Evolutionary conservation across 2,888 invertebrate genomes (phyloP).

Genomic region (Petrolisthes cinctipes): DNA sequence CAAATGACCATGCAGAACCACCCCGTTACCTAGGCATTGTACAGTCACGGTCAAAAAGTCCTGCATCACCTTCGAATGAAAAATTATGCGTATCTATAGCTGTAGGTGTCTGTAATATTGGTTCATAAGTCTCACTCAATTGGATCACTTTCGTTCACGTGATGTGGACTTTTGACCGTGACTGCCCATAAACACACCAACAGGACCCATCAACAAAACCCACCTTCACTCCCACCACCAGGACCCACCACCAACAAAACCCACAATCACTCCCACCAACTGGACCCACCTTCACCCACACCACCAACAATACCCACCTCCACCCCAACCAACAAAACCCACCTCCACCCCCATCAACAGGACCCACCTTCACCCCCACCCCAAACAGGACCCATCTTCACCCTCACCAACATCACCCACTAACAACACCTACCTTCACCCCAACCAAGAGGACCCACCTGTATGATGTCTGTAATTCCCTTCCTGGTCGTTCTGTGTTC

Average conservation of each 20-base stretch:
- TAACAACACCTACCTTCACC: background rate
- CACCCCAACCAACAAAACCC: background rate
- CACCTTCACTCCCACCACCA: too few relatives aligned
- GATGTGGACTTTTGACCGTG: too few relatives aligned
- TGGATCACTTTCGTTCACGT: too few relatives aligned
- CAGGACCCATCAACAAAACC: too few relatives aligned
- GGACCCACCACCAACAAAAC: background rate
- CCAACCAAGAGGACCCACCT: slow-evolving; percentile 13
- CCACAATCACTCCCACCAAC: background rate
- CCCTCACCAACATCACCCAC: background rate
- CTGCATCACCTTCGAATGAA: too few relatives aligned
- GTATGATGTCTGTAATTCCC: slow-evolving; percentile 35
- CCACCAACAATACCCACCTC: background rate
- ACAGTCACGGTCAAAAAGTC: too few relatives aligned
- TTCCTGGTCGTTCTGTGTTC: background rate
- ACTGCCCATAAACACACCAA: too few relatives aligned
- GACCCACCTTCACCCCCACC: background rate
- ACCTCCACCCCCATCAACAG: background rate
- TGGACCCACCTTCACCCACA: background rate
- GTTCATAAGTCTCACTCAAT: too few relatives aligned
- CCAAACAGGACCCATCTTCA: background rate
- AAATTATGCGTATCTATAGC: too few relatives aligned
- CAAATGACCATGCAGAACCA: too few relatives aligned
- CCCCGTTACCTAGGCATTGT: too few relatives aligned
- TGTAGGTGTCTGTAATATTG: too few relatives aligned